Evolutionary conservation across 2,888 invertebrate species (phyloP).

Genomic region (Ceriagrion tenellum): DNA sequence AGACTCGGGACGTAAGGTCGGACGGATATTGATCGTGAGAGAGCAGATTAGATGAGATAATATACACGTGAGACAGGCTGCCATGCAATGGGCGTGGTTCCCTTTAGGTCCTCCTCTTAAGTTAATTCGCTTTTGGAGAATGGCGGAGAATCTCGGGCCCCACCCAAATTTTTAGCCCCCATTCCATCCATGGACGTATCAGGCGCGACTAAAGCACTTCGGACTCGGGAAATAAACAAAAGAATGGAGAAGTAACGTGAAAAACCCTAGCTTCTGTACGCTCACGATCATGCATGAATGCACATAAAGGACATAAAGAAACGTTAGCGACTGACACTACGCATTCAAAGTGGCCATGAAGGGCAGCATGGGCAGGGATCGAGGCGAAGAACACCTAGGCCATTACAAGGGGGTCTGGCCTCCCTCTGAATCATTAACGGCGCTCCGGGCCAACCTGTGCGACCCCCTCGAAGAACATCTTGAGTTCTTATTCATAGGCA

Average conservation of each 20-base stretch:
- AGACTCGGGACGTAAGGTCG: constrained; percentile 1
- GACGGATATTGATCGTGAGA: constrained; percentile 43
- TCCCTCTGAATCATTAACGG: background rate
- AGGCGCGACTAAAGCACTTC: background rate
- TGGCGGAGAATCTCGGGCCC: background rate
- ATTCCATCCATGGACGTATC: constrained; percentile 2
- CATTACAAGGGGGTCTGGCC: background rate
- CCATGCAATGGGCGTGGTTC: constrained; percentile 63
- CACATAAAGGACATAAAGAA: background rate
- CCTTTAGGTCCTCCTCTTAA: constrained; percentile 18
- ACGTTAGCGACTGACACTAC: background rate
- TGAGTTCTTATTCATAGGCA: constrained; percentile 32
- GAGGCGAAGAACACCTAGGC: background rate
- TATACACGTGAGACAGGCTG: constrained; percentile 58
- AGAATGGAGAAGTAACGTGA: background rate
- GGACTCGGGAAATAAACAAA: background rate
- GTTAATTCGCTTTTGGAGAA: constrained; percentile 55
- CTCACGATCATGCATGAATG: background rate
- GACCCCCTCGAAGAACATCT: constrained; percentile 22
- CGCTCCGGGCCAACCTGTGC: background rate
- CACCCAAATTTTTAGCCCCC: constrained; percentile 40
- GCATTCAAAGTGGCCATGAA: background rate
- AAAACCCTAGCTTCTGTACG: background rate
- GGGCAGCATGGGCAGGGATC: background rate
- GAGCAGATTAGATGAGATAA: constrained; percentile 65